A percentile compares a stretch with the other conserved stretches of the same genome.
Evolutionary conservation across 2,888 invertebrate genomes (phyloP).

Genomic region (Amphipoea oculea): DNA sequence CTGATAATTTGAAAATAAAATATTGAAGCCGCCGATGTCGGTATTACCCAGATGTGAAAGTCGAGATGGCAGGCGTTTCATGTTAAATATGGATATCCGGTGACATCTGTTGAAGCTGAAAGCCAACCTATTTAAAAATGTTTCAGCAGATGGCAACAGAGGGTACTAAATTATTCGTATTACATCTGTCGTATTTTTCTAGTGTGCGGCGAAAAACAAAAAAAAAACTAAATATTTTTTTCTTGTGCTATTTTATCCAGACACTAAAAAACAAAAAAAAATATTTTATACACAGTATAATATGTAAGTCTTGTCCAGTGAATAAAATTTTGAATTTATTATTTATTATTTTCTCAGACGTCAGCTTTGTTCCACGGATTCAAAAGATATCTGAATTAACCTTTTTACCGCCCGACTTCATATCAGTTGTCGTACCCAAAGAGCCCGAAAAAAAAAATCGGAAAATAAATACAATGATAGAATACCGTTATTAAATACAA

Average conservation of each 20-base stretch:
- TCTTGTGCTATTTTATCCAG: background rate
- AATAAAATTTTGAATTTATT: background rate
- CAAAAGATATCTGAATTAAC: too few relatives aligned
- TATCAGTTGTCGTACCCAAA: too few relatives aligned
- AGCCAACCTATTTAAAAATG: background rate
- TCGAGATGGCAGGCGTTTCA: background rate
- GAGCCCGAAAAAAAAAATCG: too few relatives aligned
- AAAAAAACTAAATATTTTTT: background rate
- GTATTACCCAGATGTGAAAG: background rate
- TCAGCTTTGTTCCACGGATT: background rate
- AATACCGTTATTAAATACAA: too few relatives aligned
- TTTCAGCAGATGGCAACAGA: background rate
- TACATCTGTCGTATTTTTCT: background rate
- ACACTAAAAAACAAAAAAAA: background rate
- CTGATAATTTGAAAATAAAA: background rate
- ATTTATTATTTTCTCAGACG: background rate
- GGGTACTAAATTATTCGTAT: background rate
- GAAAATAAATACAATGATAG: too few relatives aligned
- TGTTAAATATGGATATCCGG: conserved; percentile 14
- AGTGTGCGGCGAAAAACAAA: background rate
- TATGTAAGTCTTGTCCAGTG: background rate
- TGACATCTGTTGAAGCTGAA: conserved; percentile 1
- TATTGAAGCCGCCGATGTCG: background rate
- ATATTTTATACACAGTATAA: too few relatives aligned
- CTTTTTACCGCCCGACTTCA: too few relatives aligned